Evolutionary conservation across 2,113 vertebrate genomes (phyloP).

Genomic region (Neogobius melanostomus): DNA sequence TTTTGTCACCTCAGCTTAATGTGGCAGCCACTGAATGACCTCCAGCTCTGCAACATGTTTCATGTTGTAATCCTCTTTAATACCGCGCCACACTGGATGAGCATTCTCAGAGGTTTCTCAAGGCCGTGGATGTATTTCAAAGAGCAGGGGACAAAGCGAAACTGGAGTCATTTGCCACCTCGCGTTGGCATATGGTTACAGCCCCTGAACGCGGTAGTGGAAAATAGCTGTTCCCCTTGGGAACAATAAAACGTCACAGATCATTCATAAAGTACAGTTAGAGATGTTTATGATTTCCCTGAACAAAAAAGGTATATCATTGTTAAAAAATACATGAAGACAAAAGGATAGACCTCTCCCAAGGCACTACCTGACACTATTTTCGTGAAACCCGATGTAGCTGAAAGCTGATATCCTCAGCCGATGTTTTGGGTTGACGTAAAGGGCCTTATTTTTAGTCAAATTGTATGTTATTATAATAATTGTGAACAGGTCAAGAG

Average conservation of each 20-base stretch:
- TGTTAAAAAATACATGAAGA: neutral
- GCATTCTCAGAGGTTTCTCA: slow-evolving; percentile 47
- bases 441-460: too few relatives aligned
- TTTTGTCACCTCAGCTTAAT: slow-evolving; percentile 44
- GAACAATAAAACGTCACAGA: slow-evolving; percentile 66
- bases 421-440: neutral
- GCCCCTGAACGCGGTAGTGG: slow-evolving; percentile 49
- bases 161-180: slow-evolving; percentile 62
- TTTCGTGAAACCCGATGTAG: neutral
- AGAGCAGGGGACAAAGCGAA: slow-evolving; percentile 65
- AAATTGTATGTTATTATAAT: too few relatives aligned
- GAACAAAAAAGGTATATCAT: neutral
- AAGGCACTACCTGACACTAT: neutral
- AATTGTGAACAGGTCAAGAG: too few relatives aligned
- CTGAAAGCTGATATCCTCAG: neutral
- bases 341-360: neutral
- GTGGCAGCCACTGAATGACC: slow-evolving; percentile 23
- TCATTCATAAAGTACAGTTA: slow-evolving; percentile 58
- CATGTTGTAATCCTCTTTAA: slow-evolving; percentile 49
- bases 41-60: slow-evolving; percentile 36
- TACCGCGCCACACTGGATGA: slow-evolving; percentile 50
- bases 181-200: slow-evolving; percentile 62
- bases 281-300: neutral
- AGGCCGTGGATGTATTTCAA: slow-evolving; percentile 59
- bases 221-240: slow-evolving; percentile 59